Evolutionary conservation across 2,113 vertebrate genomes (phyloP).

Genomic region (Eclectus roratus): DNA sequence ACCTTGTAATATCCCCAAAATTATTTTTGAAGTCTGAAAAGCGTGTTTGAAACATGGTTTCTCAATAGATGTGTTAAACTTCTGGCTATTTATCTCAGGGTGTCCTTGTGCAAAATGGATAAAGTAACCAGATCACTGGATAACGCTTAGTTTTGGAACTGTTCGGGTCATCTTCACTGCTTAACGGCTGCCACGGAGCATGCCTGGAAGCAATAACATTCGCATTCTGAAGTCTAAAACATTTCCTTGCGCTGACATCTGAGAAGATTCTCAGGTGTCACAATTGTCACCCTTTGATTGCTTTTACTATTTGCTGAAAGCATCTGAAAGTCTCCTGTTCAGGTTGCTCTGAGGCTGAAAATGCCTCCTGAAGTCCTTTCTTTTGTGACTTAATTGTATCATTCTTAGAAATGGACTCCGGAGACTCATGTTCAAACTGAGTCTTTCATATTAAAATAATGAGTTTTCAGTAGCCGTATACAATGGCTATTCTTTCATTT

Average conservation of each 20-base stretch:
- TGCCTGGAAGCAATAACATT: neutral
- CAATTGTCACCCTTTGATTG: neutral
- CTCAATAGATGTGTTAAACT: neutral
- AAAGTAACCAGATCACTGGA: neutral
- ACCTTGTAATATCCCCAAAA: neutral
- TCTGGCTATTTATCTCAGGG: neutral
- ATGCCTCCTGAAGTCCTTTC: neutral
- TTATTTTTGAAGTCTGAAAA: neutral
- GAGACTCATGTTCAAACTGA: neutral
- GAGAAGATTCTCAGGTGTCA: neutral
- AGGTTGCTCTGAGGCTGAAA: neutral
- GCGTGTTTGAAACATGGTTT: neutral
- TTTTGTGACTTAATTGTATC: neutral
- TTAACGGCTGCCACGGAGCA: neutral
- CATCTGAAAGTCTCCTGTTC: neutral
- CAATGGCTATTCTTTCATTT: neutral
- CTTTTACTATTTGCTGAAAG: neutral
- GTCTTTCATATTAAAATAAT: neutral
- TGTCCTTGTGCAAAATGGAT: neutral
- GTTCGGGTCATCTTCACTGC: neutral
- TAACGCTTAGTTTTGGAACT: neutral
- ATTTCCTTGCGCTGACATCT: neutral
- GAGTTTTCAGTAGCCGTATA: neutral
- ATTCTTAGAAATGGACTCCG: neutral
- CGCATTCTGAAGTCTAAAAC: neutral